Percentiles rank a stretch among this genome's conserved stretches.
phyloP scores from a whole-genome alignment of 2,888 invertebrate species.

The Halocaridina rubra region DNA sequence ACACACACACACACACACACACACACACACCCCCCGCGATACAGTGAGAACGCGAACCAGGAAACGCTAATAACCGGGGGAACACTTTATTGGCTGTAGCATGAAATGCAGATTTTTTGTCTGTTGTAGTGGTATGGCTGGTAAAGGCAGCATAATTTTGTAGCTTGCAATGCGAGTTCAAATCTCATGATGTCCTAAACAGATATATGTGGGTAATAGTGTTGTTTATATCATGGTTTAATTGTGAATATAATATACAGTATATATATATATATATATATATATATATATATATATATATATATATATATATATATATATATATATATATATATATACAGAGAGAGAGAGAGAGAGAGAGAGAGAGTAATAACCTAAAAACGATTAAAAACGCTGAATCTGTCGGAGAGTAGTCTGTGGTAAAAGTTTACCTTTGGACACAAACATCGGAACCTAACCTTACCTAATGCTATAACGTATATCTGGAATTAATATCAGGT shows the following conservation, averaged over 20 bases:
- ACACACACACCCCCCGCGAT: too few species aligned
- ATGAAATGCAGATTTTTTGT: too few species aligned
- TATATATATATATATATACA: too few species aligned
- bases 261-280: not conserved
- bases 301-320: slow-evolving; percentile 3
- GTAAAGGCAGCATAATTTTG: too few species aligned
- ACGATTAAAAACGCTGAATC: not conserved
- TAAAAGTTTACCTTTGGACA: too few species aligned
- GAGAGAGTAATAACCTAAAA: not conserved
- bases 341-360: not conserved
- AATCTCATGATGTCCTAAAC: not conserved
- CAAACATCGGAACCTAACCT: too few species aligned
- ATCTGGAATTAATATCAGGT: not conserved
- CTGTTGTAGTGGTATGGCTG: too few species aligned
- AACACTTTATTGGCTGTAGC: too few species aligned
- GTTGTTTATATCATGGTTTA: not conserved
- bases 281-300: slow-evolving; percentile 3
- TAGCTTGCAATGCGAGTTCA: too few species aligned
- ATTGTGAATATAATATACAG: too few species aligned
- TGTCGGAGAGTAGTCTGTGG: too few species aligned
- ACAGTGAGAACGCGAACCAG: too few species aligned
- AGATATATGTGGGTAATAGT: not conserved
- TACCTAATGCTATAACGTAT: not conserved
- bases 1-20: not conserved
- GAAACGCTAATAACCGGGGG: not conserved